These are phyloP conservation scores for Tragelaphus eurycerus DNA, from an alignment of 2,797 vertebrate genomes.

Conservation along the genomic window DNA sequence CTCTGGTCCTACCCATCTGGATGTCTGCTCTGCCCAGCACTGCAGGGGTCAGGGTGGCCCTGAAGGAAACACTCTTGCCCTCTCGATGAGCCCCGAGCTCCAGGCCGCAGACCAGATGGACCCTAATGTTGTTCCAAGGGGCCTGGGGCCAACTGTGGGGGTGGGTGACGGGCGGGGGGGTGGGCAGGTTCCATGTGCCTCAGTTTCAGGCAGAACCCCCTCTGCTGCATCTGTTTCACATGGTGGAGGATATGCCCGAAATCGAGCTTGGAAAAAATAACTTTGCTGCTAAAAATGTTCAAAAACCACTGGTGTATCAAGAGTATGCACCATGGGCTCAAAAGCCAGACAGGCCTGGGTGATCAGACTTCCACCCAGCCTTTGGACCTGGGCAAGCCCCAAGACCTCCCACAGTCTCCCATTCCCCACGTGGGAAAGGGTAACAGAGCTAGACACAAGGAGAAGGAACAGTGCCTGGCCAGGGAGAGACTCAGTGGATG, in stretches of 20 bases:
- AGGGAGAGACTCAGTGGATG: background rate
- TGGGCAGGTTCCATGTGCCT: background rate
- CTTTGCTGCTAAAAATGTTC: background rate
- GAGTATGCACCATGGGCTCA: background rate
- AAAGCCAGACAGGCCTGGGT: background rate
- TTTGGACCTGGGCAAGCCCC: background rate
- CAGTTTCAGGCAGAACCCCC: background rate
- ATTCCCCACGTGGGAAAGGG: background rate
- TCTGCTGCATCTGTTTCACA: background rate
- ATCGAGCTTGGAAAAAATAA: slow-evolving; percentile 10
- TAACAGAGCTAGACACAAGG: background rate
- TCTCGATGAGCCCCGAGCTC: background rate
- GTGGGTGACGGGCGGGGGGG: background rate
- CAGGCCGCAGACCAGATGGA: background rate
- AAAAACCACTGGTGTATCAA: background rate
- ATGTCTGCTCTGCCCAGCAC: background rate
- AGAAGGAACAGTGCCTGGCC: background rate
- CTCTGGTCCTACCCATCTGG: background rate
- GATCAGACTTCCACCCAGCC: background rate
- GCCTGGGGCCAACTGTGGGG: background rate
- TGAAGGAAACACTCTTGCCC: background rate
- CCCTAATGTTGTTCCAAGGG: background rate
- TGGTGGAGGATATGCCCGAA: background rate
- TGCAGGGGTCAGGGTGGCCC: background rate
- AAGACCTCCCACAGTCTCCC: background rate